Evolutionary conservation across 2,113 vertebrate genomes (phyloP), one percentile per base, ranked within the genome.

Genomic region (Sisor rabdophorus): DNA sequence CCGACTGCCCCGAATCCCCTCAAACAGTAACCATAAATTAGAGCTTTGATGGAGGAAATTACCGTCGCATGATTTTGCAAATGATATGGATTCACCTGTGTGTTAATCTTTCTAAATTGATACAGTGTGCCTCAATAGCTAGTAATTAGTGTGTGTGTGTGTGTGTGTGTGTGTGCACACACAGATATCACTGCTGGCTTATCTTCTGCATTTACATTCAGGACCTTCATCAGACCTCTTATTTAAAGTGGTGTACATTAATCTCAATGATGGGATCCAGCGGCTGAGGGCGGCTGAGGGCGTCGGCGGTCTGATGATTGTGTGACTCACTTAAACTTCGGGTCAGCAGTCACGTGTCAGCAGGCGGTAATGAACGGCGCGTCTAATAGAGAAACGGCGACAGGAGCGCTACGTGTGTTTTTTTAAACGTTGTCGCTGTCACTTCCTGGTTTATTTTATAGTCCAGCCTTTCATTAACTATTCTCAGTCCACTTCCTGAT

Each of bases 11-110:
- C 54, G 26, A 54, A 30, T 73, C 44, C 16, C 73, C 71, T 75
- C 13, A 1, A 20, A 47, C 36, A 47, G 13, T 77, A 68, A 30
- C 58, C 58, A 70, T 74, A 77, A 80, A 81, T 83, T 76, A 78
- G 71, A 74, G 24, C 47, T 61, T 76, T 80, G 82, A 80, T 58
- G 58, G 52, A 78, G 55, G 71, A 80, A 79, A 80, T 10, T 44
- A 44, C 40, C 10, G 63, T 70, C 75, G 73, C 19, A 65, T 40
- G 32, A 1, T 47, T 71, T 55, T 68, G 61, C 58, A 56, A 73
- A 71, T 80, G 71, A 28, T 55, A 69, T 36, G n/a, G 59, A 54
- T 69, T 67, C 69, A 78, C 54, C 77, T 71, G 59, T 48, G 63
- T 55, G 73, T 76, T 80, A 78, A 75, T 54, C 50, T 63, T 61